Evolutionary conservation across 2,888 invertebrate species (phyloP).

Genomic region (Troides oblongomaculatus): DNA sequence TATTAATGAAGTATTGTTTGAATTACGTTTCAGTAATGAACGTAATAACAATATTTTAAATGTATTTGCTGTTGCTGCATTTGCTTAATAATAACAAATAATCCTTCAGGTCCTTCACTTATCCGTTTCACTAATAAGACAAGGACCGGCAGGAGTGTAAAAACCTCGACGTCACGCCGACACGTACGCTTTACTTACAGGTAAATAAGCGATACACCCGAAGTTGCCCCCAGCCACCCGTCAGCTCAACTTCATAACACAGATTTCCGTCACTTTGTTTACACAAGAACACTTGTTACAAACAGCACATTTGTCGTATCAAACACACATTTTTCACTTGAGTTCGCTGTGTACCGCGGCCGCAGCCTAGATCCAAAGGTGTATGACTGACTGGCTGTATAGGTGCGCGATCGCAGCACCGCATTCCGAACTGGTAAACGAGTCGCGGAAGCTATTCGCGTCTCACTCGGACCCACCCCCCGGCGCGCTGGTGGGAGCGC

Average conservation of each 20-base stretch:
- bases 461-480: constrained; percentile 51
- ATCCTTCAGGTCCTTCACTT: constrained; percentile 1
- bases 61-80: background rate
- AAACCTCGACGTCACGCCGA: constrained; percentile 61
- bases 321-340: constrained; percentile 71
- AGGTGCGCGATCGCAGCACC: constrained; percentile 70
- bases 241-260: constrained; percentile 77
- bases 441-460: constrained; percentile 53
- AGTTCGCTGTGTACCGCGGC: constrained; percentile 48
- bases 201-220: constrained; percentile 65
- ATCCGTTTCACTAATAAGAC: constrained; percentile 29
- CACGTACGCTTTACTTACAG: constrained; percentile 71
- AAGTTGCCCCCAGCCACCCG: constrained; percentile 63
- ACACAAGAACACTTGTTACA: constrained; percentile 64
- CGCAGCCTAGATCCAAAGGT: constrained; percentile 57
- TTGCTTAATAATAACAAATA: background rate
- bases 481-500: constrained; percentile 37
- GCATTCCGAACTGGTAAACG: constrained; percentile 70
- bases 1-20: background rate
- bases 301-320: constrained; percentile 62
- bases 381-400: constrained; percentile 63
- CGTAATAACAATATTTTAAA: background rate
- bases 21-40: background rate
- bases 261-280: constrained; percentile 60
- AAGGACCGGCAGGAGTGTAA: constrained; percentile 40